phyloP scores from a whole-genome alignment of 1,140 invertebrate species.

The Neodiprion fabricii region DNA sequence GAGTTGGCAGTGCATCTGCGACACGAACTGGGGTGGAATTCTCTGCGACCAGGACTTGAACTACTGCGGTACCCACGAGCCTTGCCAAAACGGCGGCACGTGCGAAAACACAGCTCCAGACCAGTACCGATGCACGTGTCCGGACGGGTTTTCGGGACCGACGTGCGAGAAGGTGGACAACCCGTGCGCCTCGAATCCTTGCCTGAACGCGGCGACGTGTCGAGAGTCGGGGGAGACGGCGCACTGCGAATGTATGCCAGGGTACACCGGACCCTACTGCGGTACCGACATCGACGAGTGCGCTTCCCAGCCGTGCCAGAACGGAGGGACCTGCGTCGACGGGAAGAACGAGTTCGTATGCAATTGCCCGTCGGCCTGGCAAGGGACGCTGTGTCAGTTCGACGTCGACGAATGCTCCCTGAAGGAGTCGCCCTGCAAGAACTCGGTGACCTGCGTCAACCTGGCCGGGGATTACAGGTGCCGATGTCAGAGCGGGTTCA shows the following conservation, averaged over 20 bases:
- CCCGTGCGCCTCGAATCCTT: conserved; percentile 89
- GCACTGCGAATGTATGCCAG: conserved; percentile 82
- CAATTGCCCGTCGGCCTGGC: conserved; percentile 81
- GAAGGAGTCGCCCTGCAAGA: conserved; percentile 74
- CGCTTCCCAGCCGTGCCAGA: conserved; percentile 81
- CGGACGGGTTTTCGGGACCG: conserved; percentile 87
- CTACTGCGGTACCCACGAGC: conserved; percentile 96
- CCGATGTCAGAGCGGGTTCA: conserved; percentile 84
- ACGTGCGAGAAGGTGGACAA: conserved; percentile 93
- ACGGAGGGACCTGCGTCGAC: conserved; percentile 85
- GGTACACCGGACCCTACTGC: conserved; percentile 86
- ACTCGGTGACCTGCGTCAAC: conserved; percentile 81
- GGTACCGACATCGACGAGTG: conserved; percentile 85
- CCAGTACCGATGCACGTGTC: conserved; percentile 89
- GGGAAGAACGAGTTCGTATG: conserved; percentile 78
- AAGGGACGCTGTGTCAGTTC: conserved; percentile 79
- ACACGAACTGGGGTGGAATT: conserved; percentile 92
- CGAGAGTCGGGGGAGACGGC: conserved; percentile 57
- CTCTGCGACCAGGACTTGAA: conserved; percentile 96
- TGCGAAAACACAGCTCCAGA: conserved; percentile 95
- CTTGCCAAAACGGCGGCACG: conserved; percentile 93
- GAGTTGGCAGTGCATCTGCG: conserved; percentile 90
- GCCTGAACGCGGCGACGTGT: conserved; percentile 86
- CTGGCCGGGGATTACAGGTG: conserved; percentile 84
- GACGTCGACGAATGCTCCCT: conserved; percentile 66